Evolutionary conservation across 2,113 vertebrate species (phyloP), one percentile per base, ranked within the genome.

Genomic region (Prolemur simus): DNA sequence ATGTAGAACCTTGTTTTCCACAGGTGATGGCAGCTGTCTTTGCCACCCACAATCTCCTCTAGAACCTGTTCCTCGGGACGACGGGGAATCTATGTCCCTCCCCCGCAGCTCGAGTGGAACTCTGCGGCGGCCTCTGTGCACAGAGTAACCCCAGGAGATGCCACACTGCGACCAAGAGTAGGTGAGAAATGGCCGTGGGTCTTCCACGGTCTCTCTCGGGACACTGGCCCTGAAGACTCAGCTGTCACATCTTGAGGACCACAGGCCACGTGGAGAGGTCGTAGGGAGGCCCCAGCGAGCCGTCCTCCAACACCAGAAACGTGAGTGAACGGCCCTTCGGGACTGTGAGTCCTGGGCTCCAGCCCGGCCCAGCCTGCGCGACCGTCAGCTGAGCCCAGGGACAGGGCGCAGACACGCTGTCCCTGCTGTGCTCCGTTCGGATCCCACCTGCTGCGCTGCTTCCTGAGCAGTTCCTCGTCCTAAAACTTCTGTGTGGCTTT

Each of bases 321-420:
- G 18, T 0, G 45, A 66, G 21, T 1, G 21, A 42, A 14, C 6
- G 2, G 1, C 25, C 27, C 18, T 34, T n/a, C 18, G 54, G 54
- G 29, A 39, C 32, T 9, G 29, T 23, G 29, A 74, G 32, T 3
- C 12, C 10, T 3, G 0, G 52, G 7, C 10, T 52, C 18, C 11
- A 5, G 34, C 25, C n/a, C 6, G 1, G 1, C 14, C 39, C 6
- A 73, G 77, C 54, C 34, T 29, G 2, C 1, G 5, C 2, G 56
- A 2, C 23, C 37, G 15, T 32, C 66, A 63, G 34, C 68, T 32
- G 39, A 29, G 4, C 80, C 34, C 23, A 15, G 20, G 32, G 29
- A 2, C 32, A 37, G 1, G 4, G 9, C 37, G 29, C 49, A 12
- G 60, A 23, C 47, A 5, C 11, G 17, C 12, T 2, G 2, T 2